These are phyloP conservation scores for Seriola dumerili DNA, from an alignment of 2,113 vertebrate genomes.

Conservation along the genomic window DNA sequence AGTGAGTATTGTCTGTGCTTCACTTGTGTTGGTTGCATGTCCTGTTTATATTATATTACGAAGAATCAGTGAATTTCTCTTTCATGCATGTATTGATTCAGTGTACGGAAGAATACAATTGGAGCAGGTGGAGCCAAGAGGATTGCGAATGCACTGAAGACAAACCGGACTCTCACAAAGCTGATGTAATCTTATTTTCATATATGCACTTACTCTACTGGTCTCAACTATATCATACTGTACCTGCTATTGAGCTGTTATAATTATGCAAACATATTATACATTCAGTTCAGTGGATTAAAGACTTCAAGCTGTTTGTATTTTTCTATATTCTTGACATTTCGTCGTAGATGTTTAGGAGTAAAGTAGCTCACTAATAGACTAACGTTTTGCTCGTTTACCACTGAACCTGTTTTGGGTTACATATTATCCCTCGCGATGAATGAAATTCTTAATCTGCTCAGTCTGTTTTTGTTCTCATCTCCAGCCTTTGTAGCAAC, in stretches of 20 bases:
- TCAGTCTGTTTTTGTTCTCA: background rate
- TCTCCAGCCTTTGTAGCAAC: conserved; percentile 91
- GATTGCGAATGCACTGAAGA: conserved; percentile 88
- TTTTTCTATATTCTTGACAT: background rate
- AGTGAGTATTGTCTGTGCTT: conserved; percentile 83
- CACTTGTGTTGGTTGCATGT: background rate
- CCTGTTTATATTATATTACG: background rate
- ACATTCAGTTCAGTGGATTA: background rate
- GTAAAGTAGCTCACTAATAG: background rate
- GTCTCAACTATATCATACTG: background rate
- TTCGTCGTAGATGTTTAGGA: background rate
- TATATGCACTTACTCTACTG: background rate
- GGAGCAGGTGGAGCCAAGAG: conserved; percentile 85
- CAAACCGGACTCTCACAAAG: conserved; percentile 90
- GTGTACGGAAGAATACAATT: conserved; percentile 91
- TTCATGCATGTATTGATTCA: conserved; percentile 66
- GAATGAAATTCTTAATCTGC: background rate
- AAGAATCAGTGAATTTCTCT: background rate
- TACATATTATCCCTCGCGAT: background rate
- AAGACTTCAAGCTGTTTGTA: background rate
- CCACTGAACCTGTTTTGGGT: background rate
- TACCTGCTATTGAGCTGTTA: background rate
- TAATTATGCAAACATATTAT: background rate
- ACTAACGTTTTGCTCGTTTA: background rate
- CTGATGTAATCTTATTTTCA: conserved; percentile 85